phyloP scores from a whole-genome alignment of 1,140 invertebrate species.

The Ceratosolen fusciceps region DNA sequence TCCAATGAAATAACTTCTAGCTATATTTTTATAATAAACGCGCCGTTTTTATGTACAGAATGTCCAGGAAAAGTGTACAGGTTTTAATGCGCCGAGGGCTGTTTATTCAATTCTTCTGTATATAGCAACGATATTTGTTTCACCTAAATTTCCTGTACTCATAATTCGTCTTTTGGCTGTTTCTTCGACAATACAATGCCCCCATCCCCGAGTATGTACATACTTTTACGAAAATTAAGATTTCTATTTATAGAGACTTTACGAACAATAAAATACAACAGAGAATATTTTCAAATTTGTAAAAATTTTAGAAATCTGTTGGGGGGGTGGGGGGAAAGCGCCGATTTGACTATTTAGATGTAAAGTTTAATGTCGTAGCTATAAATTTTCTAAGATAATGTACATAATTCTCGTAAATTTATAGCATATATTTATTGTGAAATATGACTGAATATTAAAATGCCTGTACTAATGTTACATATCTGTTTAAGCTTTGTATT shows the following conservation, averaged over 20 bases:
- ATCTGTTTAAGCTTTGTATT: constrained; percentile 2
- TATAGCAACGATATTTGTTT: constrained; percentile 16
- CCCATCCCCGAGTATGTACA: constrained; percentile 28
- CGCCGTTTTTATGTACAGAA: constrained; percentile 46
- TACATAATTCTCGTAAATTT: constrained; percentile 46
- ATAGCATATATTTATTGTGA: constrained; percentile 48
- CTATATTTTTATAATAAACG: constrained; percentile 57
- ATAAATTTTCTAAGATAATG: constrained; percentile 34
- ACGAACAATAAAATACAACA: constrained; percentile 26
- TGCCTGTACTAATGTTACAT: constrained; percentile 37
- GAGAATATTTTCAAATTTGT: constrained; percentile 16
- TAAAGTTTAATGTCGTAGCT: constrained; percentile 14
- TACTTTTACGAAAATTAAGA: constrained; percentile 34
- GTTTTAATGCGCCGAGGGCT: constrained; percentile 23
- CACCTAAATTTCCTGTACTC: constrained; percentile 38
- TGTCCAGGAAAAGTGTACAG: constrained; percentile 38
- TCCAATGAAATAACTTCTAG: constrained; percentile 50
- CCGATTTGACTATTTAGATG: constrained; percentile 23
- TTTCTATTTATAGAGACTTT: constrained; percentile 34
- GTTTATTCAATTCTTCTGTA: constrained; percentile 22
- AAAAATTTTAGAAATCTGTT: constrained; percentile 33
- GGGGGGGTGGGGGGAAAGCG: too few species aligned
- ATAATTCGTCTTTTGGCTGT: background rate
- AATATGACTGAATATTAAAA: constrained; percentile 46
- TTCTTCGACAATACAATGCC: constrained; percentile 25